Conservation (phyloP, 2,113 vertebrate species). For the Suncus etruscus region DNA sequence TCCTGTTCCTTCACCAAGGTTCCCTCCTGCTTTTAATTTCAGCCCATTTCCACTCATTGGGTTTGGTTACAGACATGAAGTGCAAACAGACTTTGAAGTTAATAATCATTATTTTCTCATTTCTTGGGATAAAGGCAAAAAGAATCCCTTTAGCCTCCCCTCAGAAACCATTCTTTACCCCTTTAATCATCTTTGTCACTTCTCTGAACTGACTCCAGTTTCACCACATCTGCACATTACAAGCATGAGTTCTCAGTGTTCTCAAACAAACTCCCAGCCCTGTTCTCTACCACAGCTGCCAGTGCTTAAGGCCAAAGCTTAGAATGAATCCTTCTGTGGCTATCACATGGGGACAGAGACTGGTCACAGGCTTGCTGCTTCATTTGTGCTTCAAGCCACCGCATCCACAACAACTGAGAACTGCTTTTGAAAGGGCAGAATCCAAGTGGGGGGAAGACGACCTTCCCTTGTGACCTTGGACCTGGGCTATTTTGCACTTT, state of each 20-base stretch:
- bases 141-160: slow-evolving; percentile 69
- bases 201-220: slow-evolving; percentile 77
- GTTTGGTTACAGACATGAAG: slow-evolving; percentile 67
- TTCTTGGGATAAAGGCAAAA: slow-evolving; percentile 79
- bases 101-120: slow-evolving; percentile 82
- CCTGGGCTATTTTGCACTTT: background rate
- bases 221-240: slow-evolving; percentile 74
- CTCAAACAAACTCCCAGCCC: slow-evolving; percentile 16
- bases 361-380: slow-evolving; percentile 40
- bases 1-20: slow-evolving; percentile 40
- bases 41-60: slow-evolving; percentile 68
- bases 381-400: background rate
- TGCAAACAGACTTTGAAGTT: slow-evolving; percentile 78
- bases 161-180: slow-evolving; percentile 71
- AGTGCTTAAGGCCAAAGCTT: slow-evolving; percentile 39
- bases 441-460: background rate
- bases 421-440: background rate
- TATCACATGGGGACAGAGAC: slow-evolving; percentile 19
- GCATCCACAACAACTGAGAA: background rate
- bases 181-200: slow-evolving; percentile 79
- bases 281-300: slow-evolving; percentile 68
- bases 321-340: slow-evolving; percentile 69
- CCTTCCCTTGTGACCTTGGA: background rate
- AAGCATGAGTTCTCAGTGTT: slow-evolving; percentile 66
- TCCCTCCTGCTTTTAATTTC: slow-evolving; percentile 74